Base-by-base conservation (phyloP, 2,888 invertebrate species). In the Heliconius cydno region DNA sequence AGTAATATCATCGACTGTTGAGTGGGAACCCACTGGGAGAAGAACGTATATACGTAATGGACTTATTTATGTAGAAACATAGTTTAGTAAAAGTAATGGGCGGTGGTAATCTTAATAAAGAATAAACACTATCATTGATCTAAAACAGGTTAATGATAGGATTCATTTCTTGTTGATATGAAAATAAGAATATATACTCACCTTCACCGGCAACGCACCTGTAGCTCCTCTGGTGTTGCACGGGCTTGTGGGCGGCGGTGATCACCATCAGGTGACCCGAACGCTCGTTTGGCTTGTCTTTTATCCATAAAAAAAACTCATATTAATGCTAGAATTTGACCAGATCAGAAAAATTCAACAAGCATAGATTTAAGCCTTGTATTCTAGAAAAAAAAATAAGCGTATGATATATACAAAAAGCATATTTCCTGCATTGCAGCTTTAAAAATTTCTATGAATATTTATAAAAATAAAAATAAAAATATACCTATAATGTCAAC, bases 1-100 rank as follows among this genome's bases (percentile, higher is more conserved):
- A 57, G 1, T 22, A 9, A 57, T 57, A 22, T 57, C 57, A 57
- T 57, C 22, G 22, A 57, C 22, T 57, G 22, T 57, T 19, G 22
- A 57, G 22, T 57, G 34, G 34, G 34, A 34, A 22, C n/a, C 3
- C n/a, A 60, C 60, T 60, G 60, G n/a, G n/a, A 60, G 60, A 57
- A 65, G 30, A 13, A 30, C 19, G 66, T 66, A 77, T 79, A 60
- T 77, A 73, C 77, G 79, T 80, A 80, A 80, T 77, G 74, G 81
- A 68, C 19, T 19, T 52, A 22, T 0, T 52, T 6, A 52, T 52
- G 52, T 52, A 52, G 7, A 52, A 52, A 52, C 52, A 52, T 19
- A 19, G 19, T 52, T 22, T 52, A 52, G 19, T 19, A 19, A 52
- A 52, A 19, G 7, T 52, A 52, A 52, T 19, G 2, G 52, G 6